Evolutionary conservation across 2,797 vertebrate species (phyloP), one percentile per base, ranked within the genome.

Genomic region (Catamblyrhynchus diadema): DNA sequence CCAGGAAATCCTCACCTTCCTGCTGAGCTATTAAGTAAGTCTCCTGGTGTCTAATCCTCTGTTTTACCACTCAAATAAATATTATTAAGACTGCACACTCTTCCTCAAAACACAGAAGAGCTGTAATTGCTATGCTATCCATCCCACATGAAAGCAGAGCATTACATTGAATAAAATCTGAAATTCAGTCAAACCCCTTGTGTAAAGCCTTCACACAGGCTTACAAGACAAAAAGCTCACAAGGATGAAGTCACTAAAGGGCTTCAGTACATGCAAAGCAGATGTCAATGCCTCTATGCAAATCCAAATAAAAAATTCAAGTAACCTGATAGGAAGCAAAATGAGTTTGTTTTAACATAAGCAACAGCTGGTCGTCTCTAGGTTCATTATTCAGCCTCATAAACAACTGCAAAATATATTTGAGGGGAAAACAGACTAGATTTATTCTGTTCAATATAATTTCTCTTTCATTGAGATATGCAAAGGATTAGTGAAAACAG

Each of bases 311-410:
- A 90, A 88, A 93, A 77, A 77, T 62, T 64, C 73, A 84, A 77
- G 35, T 64, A 81, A 84, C 77, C 35, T 37, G 41, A 95, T n/a
- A 77, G 60, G 85, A 91, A 92, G 75, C 65, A 91, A 95, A 91
- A 90, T 86, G 25, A 86, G 65, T 90, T 93, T 86, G 60, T 81
- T 93, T 94, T 57, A 95, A 71, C 62, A 65, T 35, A 91, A 94
- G 90, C 64, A 95, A 95, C 81, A 97, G 94, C 86, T 94, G 89
- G 42, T 75, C 3, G 2, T 78, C 89, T 91, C 81, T 50, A 78
- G 61, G 35, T 65, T 94, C 53, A 72, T 86, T 91, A 93, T 88
- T 95, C 54, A 75, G 69, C 25, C 59, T 93, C 50, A 41, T 41
- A 44, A 95, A 81, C 41, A 92, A 93, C 62, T 18, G 22, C 41